Evolutionary conservation across 2,888 invertebrate species (phyloP).

Genomic region (Toxonevra muliebris): DNA sequence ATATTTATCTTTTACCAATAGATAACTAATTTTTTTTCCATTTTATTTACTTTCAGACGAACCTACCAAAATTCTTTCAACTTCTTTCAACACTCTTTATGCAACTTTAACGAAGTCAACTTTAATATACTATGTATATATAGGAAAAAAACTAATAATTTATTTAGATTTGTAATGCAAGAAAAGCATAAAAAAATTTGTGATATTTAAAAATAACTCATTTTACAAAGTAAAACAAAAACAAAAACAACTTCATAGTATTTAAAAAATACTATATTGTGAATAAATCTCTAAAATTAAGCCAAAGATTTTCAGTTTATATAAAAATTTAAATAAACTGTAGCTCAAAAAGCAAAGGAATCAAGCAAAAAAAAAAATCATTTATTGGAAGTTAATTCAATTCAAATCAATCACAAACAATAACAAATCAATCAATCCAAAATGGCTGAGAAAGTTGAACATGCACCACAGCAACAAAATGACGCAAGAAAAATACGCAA

Average conservation of each 20-base stretch:
- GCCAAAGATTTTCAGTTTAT: slow-evolving; percentile 26
- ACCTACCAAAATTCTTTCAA: slow-evolving; percentile 17
- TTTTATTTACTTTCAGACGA: slow-evolving; percentile 23
- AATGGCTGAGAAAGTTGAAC: slow-evolving; percentile 63
- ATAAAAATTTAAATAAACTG: slow-evolving; percentile 2
- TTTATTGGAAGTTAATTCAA: background rate
- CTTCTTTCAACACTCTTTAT: slow-evolving; percentile 9
- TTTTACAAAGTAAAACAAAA: slow-evolving; percentile 21
- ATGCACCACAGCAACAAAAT: slow-evolving; percentile 52
- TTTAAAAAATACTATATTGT: slow-evolving; percentile 22
- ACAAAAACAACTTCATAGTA: slow-evolving; percentile 3
- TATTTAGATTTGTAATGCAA: slow-evolving; percentile 31
- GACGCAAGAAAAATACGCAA: slow-evolving; percentile 58
- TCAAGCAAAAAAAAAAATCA: slow-evolving; percentile 12
- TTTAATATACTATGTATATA: slow-evolving; percentile 28
- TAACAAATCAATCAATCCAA: slow-evolving; percentile 28
- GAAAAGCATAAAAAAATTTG: slow-evolving; percentile 15
- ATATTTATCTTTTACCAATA: too few species aligned
- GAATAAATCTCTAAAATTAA: slow-evolving; percentile 12
- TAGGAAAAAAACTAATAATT: slow-evolving; percentile 17
- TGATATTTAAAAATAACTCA: slow-evolving; percentile 30
- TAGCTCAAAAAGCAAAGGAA: slow-evolving; percentile 7
- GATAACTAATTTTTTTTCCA: background rate
- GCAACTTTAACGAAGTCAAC: slow-evolving; percentile 5
- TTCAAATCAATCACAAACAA: slow-evolving; percentile 1